Evolutionary conservation across 2,888 invertebrate genomes (phyloP), one percentile per base, ranked within the genome.

Genomic region (Lissonota sp.): DNA sequence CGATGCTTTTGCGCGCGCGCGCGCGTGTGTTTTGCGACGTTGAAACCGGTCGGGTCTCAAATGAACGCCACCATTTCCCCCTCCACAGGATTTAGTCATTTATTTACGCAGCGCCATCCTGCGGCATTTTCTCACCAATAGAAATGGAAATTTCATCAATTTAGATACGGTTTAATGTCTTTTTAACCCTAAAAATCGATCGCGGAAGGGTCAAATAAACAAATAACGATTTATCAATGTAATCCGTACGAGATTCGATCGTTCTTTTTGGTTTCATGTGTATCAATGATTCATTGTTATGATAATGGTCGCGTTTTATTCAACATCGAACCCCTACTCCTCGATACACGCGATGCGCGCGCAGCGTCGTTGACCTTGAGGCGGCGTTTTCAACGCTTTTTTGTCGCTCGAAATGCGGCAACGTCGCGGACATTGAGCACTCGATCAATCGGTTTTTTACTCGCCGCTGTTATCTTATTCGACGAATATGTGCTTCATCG

Each of bases 1-100:
- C 88, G 88, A 89, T 88, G 90, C 88, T 89, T 86, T 69, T 6
- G 14, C 14, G 53, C 14, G 12, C 14, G 53, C 14, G 44, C 88
- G 53, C 53, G 83, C 85, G 87, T 1, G 84, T 85, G 87, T 88
- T 85, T 14, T 14, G 53, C 89, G 88, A 87, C 85, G 84, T 88
- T 88, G n/a, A n/a, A 86, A 86, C 83, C 51, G 69, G 84, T 86
- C 75, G 53, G 77, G 80, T 64, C n/a, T n/a, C n/a, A n/a, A 72
- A 74, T 75, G 83, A 83, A 85, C 84, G 83, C 84, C 81, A 76
- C 83, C 53, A 53, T 14, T 14, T 53, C 12, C 74, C 79, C 77
- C 76, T 75, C n/a, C n/a, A n/a, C n/a, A n/a, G n/a, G n/a, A n/a
- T n/a, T n/a, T n/a, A n/a, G n/a, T n/a, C n/a, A n/a, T n/a, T n/a